Base-by-base conservation (phyloP, 1,140 invertebrate genomes). In the Ceratina japonica region DNA sequence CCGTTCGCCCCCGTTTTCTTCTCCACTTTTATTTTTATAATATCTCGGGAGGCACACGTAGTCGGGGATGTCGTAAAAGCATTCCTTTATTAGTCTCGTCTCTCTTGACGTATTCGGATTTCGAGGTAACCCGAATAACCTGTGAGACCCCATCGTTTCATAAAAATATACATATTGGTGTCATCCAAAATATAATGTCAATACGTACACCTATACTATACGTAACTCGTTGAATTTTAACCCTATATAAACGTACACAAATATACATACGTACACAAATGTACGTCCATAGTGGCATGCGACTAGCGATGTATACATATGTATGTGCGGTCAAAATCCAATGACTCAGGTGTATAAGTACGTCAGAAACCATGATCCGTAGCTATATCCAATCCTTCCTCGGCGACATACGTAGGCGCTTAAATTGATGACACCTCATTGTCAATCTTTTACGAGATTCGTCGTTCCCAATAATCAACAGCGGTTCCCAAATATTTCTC, bases 11-110 rank as follows among this genome's bases (percentile, higher is more conserved):
- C 37, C 62, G 15, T 13, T 20, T 59, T 44, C 65, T 24, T 37
- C 63, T 79, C 65, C 71, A 79, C 70, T 79, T 79, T 79, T 61
- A 79, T 79, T 74, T 79, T 79, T 79, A 73, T 79, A 79, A 79
- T 73, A 74, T 64, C 62, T 59, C 51, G 52, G 16, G 52, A 58
- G 51, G 62, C 61, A 44, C 70, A n/a, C 61, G 62, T 74, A 74
- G 65, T 74, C 70, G 59, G 44, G 66, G 20, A 51, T 20, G 54
- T 65, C 62, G 62, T n/a, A 61, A 79, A 59, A 74, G 61, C 77
- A 79, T 79, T 66, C 62, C 70, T 74, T 79, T 79, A 79, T 79
- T 74, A 79, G 71, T 79, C 77, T 65, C 77, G 37, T 65, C 37
- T 61, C n/a, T 15, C 24, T n/a, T n/a, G 71, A 66, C 62, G 63